Percentiles rank a stretch among this genome's conserved stretches.
phyloP scores from a whole-genome alignment of 2,797 vertebrate genomes.

The Anas bahamensis region DNA sequence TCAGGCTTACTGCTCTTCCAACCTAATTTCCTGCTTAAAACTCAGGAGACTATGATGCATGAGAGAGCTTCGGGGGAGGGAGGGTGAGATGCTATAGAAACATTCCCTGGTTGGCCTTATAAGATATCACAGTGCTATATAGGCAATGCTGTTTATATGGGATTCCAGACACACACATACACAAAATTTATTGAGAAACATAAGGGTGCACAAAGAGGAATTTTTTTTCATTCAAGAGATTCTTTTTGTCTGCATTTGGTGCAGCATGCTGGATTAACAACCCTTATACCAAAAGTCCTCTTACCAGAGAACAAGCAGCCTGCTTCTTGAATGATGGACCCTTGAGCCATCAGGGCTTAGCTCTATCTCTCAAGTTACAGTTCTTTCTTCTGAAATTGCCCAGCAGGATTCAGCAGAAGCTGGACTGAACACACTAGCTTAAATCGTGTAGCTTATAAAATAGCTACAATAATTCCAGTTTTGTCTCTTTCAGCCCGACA shows the following conservation, averaged over 20 bases:
- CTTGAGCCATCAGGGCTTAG: conserved; percentile 10
- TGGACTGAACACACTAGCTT: neutral
- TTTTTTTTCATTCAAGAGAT: neutral
- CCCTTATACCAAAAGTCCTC: neutral
- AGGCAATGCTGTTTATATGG: neutral
- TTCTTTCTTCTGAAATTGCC: neutral
- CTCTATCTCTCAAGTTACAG: neutral
- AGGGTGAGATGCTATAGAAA: neutral
- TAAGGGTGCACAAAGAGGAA: neutral
- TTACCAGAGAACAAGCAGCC: neutral
- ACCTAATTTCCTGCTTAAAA: conserved; percentile 31
- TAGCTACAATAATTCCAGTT: neutral
- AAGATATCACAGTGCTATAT: conserved; percentile 1
- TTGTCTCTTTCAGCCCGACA: neutral
- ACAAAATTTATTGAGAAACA: neutral
- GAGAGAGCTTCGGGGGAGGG: neutral
- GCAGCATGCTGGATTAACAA: neutral
- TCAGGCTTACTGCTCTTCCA: conserved; percentile 10
- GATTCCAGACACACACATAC: neutral
- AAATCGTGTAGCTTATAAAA: neutral
- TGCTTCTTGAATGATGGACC: neutral
- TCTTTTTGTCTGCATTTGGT: conserved; percentile 1
- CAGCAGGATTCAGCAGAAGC: neutral
- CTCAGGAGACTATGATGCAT: neutral
- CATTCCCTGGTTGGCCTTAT: neutral